Evolutionary conservation across 1,140 invertebrate species (phyloP), one percentile per base, ranked within the genome.

Genomic region (Trachymyrmex septentrionalis): DNA sequence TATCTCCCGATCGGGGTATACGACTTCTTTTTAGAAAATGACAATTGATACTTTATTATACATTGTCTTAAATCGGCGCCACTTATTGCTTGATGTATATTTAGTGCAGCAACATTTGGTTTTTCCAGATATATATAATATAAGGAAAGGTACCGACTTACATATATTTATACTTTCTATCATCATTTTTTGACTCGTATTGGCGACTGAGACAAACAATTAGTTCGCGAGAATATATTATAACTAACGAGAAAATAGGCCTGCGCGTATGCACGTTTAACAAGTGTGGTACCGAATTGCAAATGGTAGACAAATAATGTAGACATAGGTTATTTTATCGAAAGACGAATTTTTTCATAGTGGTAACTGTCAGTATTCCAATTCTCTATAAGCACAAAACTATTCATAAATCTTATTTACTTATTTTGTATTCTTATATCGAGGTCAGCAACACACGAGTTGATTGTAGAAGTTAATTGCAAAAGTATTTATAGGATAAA

Each of bases 171-270:
- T 24, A 84, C 38, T 84, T 48, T 84, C 55, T 71, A 61, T 59
- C 57, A 24, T 81, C 27, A 34, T 48, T 48, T 21, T 30, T 71
- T 27, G 88, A 87, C 88, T 90, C 88, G 86, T 90, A 90, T 90
- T 87, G 86, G 86, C 89, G 81, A 90, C 85, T 87, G n/a, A 61
- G 53, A 69, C 12, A 67, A 78, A 71, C 57, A 73, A 76, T 80
- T 91, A 85, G 69, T 86, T 88, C 87, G 69, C 53, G 72, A 90
- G 84, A 89, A 88, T 90, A 92, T n/a, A n/a, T n/a, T n/a, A 92
- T 73, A 88, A 92, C 55, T 57, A 82, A 84, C 48, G 71, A 61
- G 30, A 88, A 73, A 88, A 73, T 92, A 92, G 90, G 90, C 91
- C 89, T 89, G 90, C 59, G 21, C 30, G 30, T 14, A 69, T 38